A percentile compares a stretch with the other conserved stretches of the same genome.
phyloP scores from a whole-genome alignment of 1,140 invertebrate species.

The Conus betulinus region DNA sequence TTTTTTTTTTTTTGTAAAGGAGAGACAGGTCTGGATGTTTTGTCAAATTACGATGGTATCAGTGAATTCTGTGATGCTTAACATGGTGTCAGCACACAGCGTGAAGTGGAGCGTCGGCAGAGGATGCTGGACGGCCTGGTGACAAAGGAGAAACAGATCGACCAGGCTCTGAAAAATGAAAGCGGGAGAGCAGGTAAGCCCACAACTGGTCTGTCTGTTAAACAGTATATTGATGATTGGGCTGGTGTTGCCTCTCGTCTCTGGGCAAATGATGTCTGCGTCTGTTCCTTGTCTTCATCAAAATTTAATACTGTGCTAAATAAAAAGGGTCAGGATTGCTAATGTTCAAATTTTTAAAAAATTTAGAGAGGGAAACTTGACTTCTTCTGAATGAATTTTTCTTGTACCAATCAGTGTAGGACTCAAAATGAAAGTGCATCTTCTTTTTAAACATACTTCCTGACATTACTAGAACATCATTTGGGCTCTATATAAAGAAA shows the following conservation, averaged over 20 bases:
- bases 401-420: no score
- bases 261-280: not conserved
- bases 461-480: no score
- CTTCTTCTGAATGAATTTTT: no score
- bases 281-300: not conserved
- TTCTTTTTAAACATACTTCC: no score
- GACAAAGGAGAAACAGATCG: constrained; percentile 73
- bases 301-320: not conserved
- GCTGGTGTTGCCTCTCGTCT: not conserved
- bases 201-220: constrained; percentile 3
- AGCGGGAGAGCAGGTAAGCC: constrained; percentile 53
- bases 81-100: constrained; percentile 65
- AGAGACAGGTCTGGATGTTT: no score
- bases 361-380: no score
- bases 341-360: no score
- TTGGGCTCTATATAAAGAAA: no score
- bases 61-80: not conserved
- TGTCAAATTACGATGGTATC: no score
- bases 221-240: not conserved
- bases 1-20: no score
- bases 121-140: constrained; percentile 71
- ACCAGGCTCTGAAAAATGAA: constrained; percentile 71
- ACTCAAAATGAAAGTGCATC: no score
- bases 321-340: not conserved
- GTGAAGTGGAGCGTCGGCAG: constrained; percentile 73